These are phyloP conservation scores for Brachylomia viminalis DNA, from an alignment of 2,888 invertebrate genomes.

Conservation along the genomic window DNA sequence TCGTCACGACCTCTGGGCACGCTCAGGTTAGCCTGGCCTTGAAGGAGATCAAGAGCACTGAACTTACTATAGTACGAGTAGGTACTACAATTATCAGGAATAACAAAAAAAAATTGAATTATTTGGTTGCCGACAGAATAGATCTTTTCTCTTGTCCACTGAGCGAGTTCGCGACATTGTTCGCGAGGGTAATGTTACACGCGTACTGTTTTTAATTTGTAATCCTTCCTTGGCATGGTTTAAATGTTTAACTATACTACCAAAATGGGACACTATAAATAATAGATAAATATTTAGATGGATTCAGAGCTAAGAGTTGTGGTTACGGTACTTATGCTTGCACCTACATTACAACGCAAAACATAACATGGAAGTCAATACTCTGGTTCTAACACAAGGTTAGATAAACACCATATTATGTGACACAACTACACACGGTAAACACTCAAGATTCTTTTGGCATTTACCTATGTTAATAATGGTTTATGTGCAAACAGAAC, in stretches of 20 bases:
- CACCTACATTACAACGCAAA: neutral
- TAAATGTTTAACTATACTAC: too few species aligned
- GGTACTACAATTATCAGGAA: neutral
- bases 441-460: neutral
- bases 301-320: constrained; percentile 1
- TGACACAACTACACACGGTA: constrained; percentile 2
- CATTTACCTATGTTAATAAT: constrained; percentile 12
- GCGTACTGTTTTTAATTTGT: too few species aligned
- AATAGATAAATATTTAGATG: too few species aligned
- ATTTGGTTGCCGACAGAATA: too few species aligned
- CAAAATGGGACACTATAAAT: too few species aligned
- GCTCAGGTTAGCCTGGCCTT: constrained; percentile 43
- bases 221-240: too few species aligned
- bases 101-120: neutral
- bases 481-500: neutral
- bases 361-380: constrained; percentile 8
- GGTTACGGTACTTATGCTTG: neutral
- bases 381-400: constrained; percentile 5
- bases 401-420: constrained; percentile 7
- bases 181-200: too few species aligned
- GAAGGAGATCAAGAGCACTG: constrained; percentile 47
- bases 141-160: too few species aligned
- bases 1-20: constrained; percentile 48
- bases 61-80: constrained; percentile 15
- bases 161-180: too few species aligned